Evolutionary conservation across 2,888 invertebrate genomes (phyloP).

Genomic region (Lycophotia porphyrea): DNA sequence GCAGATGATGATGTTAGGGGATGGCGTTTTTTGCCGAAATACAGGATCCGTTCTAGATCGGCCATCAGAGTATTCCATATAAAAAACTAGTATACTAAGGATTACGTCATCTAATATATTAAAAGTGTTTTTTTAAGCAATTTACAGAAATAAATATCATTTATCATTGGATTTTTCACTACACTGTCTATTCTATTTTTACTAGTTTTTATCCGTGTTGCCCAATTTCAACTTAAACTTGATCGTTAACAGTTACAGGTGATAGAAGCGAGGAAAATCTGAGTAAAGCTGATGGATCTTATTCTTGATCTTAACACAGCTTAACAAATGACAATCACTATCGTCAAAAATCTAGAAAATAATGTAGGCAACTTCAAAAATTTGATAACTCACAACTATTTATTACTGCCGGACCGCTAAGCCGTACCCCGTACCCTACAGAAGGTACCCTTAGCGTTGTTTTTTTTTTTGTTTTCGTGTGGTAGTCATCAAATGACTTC

Average conservation of each 20-base stretch:
- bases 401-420: background rate
- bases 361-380: background rate
- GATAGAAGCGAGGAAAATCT: too few species aligned
- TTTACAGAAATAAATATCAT: background rate
- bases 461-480: too few species aligned
- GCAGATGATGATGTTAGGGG: too few species aligned
- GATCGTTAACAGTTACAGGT: too few species aligned
- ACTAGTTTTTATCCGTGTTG: background rate
- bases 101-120: too few species aligned
- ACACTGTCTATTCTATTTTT: background rate
- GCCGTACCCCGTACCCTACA: background rate
- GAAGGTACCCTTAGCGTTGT: background rate
- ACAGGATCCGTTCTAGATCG: too few species aligned
- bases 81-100: too few species aligned
- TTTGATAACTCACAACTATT: background rate
- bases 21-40: too few species aligned
- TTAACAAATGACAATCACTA: background rate
- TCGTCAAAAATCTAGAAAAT: background rate
- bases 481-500: too few species aligned
- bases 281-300: background rate
- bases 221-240: too few species aligned
- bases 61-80: too few species aligned
- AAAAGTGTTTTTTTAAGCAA: background rate
- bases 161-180: background rate
- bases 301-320: background rate